phyloP scores from a whole-genome alignment of 2,797 vertebrate species.

The Morelia viridis region DNA sequence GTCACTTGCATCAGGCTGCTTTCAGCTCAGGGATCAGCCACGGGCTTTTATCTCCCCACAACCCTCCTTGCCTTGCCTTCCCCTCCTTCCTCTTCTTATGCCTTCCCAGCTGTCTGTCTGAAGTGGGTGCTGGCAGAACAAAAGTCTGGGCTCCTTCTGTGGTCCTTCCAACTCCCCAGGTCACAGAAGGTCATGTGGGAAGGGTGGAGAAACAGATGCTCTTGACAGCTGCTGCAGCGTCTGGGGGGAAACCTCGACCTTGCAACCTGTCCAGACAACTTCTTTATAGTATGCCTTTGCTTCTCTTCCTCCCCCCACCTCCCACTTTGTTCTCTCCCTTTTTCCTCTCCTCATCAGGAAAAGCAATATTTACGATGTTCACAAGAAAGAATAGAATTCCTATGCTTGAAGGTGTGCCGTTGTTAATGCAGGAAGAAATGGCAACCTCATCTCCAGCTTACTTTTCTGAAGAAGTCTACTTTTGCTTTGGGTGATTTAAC shows the following conservation, averaged over 20 bases:
- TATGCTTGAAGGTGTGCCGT: neutral
- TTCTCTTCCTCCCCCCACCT: neutral
- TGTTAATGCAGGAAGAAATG: neutral
- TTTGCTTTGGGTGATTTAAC: neutral
- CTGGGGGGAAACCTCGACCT: neutral
- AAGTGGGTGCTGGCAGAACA: neutral
- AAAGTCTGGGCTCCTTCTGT: constrained; percentile 10
- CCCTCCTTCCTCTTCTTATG: neutral
- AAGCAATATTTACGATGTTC: neutral
- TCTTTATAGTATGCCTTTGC: neutral
- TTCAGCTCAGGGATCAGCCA: neutral
- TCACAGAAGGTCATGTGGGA: neutral
- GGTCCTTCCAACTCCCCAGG: neutral
- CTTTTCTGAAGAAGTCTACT: neutral
- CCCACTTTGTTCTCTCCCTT: neutral
- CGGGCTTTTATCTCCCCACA: neutral
- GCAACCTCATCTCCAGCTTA: neutral
- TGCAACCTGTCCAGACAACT: neutral
- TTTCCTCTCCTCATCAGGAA: neutral
- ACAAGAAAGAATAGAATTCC: neutral
- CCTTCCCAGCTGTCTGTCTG: constrained; percentile 23
- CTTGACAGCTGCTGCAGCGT: neutral
- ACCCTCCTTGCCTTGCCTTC: neutral
- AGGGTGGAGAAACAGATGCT: neutral
- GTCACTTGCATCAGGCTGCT: neutral